Conservation (phyloP, 2,113 vertebrate species). For the Vanacampus margaritifer region DNA sequence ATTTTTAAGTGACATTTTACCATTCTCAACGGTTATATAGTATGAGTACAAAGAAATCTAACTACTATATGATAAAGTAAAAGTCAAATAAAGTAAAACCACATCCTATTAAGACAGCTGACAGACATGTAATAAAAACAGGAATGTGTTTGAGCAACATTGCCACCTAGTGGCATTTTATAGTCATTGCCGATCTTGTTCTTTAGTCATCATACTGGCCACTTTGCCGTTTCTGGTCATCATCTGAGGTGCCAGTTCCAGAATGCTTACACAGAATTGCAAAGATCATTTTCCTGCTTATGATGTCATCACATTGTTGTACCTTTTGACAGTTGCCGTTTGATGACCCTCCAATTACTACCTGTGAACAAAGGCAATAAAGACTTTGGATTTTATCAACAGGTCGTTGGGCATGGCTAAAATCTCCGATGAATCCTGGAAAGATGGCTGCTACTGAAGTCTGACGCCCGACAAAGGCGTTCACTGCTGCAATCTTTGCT, state of each 20-base stretch:
- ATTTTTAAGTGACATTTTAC: background rate
- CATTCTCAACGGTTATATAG: background rate
- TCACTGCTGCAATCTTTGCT: slow-evolving; percentile 37
- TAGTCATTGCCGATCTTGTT: background rate
- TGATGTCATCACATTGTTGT: background rate
- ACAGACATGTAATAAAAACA: background rate
- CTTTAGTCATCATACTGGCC: background rate
- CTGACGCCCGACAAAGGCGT: slow-evolving; percentile 27
- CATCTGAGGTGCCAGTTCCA: background rate
- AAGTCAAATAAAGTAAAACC: background rate
- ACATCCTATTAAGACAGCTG: background rate
- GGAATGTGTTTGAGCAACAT: background rate
- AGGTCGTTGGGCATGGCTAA: slow-evolving; percentile 79
- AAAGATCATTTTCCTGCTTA: background rate
- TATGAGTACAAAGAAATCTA: background rate
- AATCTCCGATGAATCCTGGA: slow-evolving; percentile 85
- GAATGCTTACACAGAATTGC: too few species aligned
- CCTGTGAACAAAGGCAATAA: slow-evolving; percentile 4
- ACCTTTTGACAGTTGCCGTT: background rate
- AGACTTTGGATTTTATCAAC: slow-evolving; percentile 20
- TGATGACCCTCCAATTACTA: background rate
- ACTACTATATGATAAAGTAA: background rate
- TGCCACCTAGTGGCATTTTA: background rate
- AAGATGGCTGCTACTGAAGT: slow-evolving; percentile 86
- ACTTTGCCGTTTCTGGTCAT: background rate